These are phyloP conservation scores for Myotis daubentonii DNA, from an alignment of 2,797 vertebrate genomes.

Conservation along the genomic window DNA sequence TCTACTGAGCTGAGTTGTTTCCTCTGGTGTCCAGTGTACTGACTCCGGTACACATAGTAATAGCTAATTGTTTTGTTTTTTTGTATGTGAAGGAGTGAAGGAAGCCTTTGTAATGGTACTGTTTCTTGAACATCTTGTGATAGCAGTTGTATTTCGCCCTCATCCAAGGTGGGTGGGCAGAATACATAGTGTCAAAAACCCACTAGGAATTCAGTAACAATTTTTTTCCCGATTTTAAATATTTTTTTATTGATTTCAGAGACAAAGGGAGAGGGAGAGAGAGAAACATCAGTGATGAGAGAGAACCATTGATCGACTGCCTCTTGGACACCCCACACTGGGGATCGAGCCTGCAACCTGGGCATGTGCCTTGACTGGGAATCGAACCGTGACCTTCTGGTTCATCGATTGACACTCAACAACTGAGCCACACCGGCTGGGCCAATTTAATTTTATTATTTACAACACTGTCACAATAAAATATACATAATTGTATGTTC, in stretches of 20 bases:
- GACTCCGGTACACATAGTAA: not conserved
- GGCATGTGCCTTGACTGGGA: no score
- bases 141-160: not conserved
- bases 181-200: not conserved
- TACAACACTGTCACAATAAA: not conserved
- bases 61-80: not conserved
- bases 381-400: no score
- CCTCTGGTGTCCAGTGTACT: not conserved
- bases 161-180: not conserved
- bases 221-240: not conserved
- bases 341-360: no score
- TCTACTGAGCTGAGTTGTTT: not conserved
- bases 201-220: not conserved
- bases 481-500: not conserved
- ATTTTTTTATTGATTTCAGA: no score
- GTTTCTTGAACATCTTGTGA: not conserved
- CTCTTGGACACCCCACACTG: no score
- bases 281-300: no score
- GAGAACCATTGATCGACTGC: no score
- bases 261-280: no score
- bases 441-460: not conserved
- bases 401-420: no score
- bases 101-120: not conserved
- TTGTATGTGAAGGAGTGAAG: not conserved
- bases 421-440: no score